Evolutionary conservation across 2,888 invertebrate species (phyloP), one percentile per base, ranked within the genome.

Genomic region (Agonopterix alstromeriana): DNA sequence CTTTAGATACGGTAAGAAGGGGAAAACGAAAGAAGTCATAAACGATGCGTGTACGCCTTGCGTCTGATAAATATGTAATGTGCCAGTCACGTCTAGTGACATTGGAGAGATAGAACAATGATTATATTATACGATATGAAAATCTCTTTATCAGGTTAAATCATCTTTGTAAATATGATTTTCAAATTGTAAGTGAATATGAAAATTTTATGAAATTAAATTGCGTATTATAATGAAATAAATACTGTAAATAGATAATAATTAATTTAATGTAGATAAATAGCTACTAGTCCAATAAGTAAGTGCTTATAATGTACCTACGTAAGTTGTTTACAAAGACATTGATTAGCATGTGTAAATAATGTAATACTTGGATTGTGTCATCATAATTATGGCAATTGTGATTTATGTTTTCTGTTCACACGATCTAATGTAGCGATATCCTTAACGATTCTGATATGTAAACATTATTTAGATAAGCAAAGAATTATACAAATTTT

Each of bases 1-100:
- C 51, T 91, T 91, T 61, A 82, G 81, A 50, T 60, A 75, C 46
- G 73, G 77, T 0, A 76, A 76, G 51, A 76, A 71, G 54, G 65
- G 57, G 35, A 65, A 65, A 45, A 47, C 43, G 8, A 70, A 67
- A 60, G 14, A 10, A 10, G 10, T 36, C n/a, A 45, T 42, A 8
- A 44, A 43, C 12, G 40, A 45, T 35, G 44, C 49, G 41, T 40
- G 45, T 36, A 40, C 35, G 38, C 48, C 61, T 42, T 49, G 48
- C 49, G 54, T 52, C n/a, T 58, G 49, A 60, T 45, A 48, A 47
- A 45, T 43, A 54, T 44, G 48, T n/a, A n/a, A 11, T 54, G 48
- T 11, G 45, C 46, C 27, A 5, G 35, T 43, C 50, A 43, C 47
- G 42, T n/a, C 27, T 9, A 14, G 10, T 48, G 46, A 10, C 10